A percentile compares a stretch with the other conserved stretches of the same genome.
phyloP scores from a whole-genome alignment of 2,797 vertebrate genomes.

The Acomys russatus region DNA sequence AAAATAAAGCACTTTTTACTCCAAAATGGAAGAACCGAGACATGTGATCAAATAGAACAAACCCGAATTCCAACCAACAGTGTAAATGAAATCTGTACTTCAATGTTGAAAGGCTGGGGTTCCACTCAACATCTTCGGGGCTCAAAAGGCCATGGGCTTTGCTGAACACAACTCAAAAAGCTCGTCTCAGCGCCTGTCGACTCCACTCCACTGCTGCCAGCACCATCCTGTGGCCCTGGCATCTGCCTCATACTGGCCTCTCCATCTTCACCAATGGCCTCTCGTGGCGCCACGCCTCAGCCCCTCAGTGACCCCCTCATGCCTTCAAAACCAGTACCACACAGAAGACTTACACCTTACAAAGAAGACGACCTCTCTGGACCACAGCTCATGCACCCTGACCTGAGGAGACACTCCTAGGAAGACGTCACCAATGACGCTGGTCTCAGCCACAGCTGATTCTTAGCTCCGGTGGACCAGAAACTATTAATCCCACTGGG shows the following conservation, averaged over 20 bases:
- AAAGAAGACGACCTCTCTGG: background rate
- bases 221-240: no score
- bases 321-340: background rate
- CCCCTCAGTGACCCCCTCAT: background rate
- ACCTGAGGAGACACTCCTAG: background rate
- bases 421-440: background rate
- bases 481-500: no score
- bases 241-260: background rate
- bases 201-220: background rate
- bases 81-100: background rate
- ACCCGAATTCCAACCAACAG: background rate
- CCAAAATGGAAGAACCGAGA: background rate
- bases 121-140: background rate
- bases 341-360: background rate
- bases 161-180: background rate
- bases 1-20: background rate
- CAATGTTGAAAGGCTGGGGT: background rate
- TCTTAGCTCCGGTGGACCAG: background rate
- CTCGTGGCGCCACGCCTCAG: background rate
- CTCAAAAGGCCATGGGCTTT: background rate
- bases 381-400: background rate
- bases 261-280: background rate
- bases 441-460: background rate
- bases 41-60: background rate
- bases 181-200: no score